phyloP scores from a whole-genome alignment of 1,140 invertebrate genomes.

The Caerostris darwini region DNA sequence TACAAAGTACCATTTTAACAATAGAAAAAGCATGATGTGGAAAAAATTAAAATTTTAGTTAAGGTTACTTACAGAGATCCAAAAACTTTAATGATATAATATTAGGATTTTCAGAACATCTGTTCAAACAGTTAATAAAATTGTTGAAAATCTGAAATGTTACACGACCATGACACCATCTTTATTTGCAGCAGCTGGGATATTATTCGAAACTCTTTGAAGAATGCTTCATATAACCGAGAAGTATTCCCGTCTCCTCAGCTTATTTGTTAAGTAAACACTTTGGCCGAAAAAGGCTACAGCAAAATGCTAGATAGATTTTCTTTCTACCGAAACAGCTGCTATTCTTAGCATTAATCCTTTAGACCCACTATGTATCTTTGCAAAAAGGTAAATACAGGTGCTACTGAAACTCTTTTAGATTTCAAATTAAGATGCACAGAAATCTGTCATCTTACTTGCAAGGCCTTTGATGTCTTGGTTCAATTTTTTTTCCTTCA shows the following conservation, averaged over 20 bases:
- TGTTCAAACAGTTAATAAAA: conserved; percentile 70
- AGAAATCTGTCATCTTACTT: not conserved
- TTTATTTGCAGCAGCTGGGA: not conserved
- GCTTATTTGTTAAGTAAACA: conserved; percentile 45
- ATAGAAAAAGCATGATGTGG: too few species aligned
- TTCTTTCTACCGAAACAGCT: conserved; percentile 29
- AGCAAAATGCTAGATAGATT: not conserved
- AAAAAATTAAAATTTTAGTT: too few species aligned
- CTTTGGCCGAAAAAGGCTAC: not conserved
- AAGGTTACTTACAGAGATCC: too few species aligned
- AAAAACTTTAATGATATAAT: too few species aligned
- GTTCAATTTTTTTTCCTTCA: not conserved
- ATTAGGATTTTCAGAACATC: not conserved
- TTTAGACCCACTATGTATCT: conserved; percentile 38
- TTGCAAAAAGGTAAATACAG: conserved; percentile 65
- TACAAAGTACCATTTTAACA: too few species aligned
- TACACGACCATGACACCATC: not conserved
- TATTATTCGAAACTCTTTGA: conserved; percentile 49
- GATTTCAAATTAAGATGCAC: conserved; percentile 61
- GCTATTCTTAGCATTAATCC: conserved; percentile 61
- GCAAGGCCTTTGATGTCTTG: not conserved
- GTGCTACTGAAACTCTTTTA: not conserved
- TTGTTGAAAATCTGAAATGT: not conserved
- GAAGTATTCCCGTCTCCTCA: not conserved
- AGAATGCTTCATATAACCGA: not conserved